Evolutionary conservation across 1,140 invertebrate genomes (phyloP).

Genomic region (Nixonia krombeini): DNA sequence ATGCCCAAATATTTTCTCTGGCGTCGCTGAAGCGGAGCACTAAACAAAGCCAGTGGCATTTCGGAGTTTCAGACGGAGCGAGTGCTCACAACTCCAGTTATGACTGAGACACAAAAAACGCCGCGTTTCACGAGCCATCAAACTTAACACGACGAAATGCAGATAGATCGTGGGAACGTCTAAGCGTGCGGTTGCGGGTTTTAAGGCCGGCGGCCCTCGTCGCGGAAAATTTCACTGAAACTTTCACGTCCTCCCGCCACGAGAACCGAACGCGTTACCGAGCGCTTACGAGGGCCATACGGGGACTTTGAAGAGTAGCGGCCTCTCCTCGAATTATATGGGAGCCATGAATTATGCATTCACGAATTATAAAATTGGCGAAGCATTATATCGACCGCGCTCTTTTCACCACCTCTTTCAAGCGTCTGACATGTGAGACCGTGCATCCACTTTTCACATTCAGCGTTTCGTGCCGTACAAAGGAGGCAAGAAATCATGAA

Average conservation of each 20-base stretch:
- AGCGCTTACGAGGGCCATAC: slow-evolving; percentile 24
- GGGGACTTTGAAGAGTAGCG: slow-evolving; percentile 22
- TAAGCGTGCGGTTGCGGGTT: slow-evolving; percentile 31
- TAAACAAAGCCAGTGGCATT: slow-evolving; percentile 42
- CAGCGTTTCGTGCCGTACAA: no score
- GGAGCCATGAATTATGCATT: slow-evolving; percentile 63
- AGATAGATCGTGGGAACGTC: slow-evolving; percentile 53
- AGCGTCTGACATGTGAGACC: slow-evolving; percentile 23
- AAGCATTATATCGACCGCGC: slow-evolving; percentile 35
- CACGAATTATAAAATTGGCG: slow-evolving; percentile 64
- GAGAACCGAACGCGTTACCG: slow-evolving; percentile 29
- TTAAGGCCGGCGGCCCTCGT: no score
- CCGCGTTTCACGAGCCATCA: slow-evolving; percentile 52
- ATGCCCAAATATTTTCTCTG: slow-evolving; percentile 26
- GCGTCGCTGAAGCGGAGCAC: slow-evolving; percentile 27
- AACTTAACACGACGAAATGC: slow-evolving; percentile 50
- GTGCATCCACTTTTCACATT: slow-evolving; percentile 18
- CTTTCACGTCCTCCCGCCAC: slow-evolving; percentile 1
- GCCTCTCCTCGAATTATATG: slow-evolving; percentile 34
- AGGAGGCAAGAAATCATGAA: no score
- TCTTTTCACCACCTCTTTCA: slow-evolving; percentile 30
- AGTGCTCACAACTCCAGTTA: slow-evolving; percentile 28
- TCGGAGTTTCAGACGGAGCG: no score
- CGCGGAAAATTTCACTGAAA: slow-evolving; percentile 21
- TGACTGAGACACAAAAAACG: slow-evolving; percentile 34